Evolutionary conservation across 1,140 invertebrate genomes (phyloP), one percentile per base, ranked within the genome.

Genomic region (Bombus impatiens): DNA sequence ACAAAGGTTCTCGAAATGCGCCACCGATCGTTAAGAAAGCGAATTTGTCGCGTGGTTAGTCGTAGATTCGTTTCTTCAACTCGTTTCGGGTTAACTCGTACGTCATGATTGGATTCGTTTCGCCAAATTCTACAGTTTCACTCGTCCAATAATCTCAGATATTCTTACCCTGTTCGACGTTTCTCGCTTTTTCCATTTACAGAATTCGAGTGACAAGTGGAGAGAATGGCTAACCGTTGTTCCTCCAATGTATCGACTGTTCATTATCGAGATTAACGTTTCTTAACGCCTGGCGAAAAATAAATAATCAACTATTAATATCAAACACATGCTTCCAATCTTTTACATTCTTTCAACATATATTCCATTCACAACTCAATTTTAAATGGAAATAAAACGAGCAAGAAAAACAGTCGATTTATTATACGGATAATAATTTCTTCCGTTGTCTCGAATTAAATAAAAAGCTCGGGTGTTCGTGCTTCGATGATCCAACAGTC

Each of bases 81-180:
- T 71, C 35, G 32, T n/a, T 35, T 53, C 32, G 8, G 18, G 47
- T 79, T 44, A 44, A 84, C 62, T 53, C 32, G n/a, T 71, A 78
- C 32, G 32, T n/a, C 59, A 15, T 8, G 13, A 32, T 57, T 40
- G 59, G 57, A 32, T 74, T 62, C 1, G 32, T 65, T 28, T 40
- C 72, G 92, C 94, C 93, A 91, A 77, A 94, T 90, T 95, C 93
- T 93, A 91, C 93, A 94, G 92, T 93, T 87, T 89, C 93, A 94
- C 94, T 95, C 93, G 91, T 22, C 82, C 53, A 15, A 22, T 40
- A 35, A 5, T 47, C 18, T 59, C 62, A 59, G 78, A 42, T 67
- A 62, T 65, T 71, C 22, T 37, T 65, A 68, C 28, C 15, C 35
- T 68, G 18, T 68, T 65, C 15, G 3, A 40, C 1, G 44, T 22